Evolutionary conservation across 2,888 invertebrate genomes (phyloP), one percentile per base, ranked within the genome.

Genomic region (Meghimatium bilineatum): DNA sequence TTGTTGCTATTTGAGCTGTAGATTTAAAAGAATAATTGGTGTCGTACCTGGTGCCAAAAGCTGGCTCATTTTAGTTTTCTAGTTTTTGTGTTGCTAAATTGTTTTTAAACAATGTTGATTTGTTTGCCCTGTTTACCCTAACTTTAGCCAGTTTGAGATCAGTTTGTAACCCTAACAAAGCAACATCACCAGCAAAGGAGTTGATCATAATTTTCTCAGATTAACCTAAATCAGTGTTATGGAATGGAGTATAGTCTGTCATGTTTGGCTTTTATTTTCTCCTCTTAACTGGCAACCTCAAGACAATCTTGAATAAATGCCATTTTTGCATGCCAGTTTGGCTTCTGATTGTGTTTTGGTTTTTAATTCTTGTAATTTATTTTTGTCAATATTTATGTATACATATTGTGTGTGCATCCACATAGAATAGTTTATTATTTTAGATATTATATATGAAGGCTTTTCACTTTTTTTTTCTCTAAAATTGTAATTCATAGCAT

Each of bases 161-260:
- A 76, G 56, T 32, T 60, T 76, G 26, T 20, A 26, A 3, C 29
- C 72, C 44, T 77, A 77, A 77, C 77, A 60, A 72, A 26, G 32
- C 52, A 32, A 29, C 29, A 32, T 56, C 32, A 29, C 56, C 80
- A 80, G 80, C 80, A 80, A 80, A 80, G 72, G 80, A 80, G 80
- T 80, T 80, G 29, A 49, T 72, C 80, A 80, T 80, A 72, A 72
- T 56, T n/a, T 80, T 72, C 23, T 44, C 44, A 44, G 26, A 72
- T 72, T 49, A 10, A 44, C 49, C 29, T n/a, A 29, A 49, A n/a
- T 12, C 49, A 72, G 44, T 49, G 72, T 12, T 44, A 36, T 49
- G 72, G 72, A 26, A 49, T 72, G 72, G 20, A 23, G 34, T 67
- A 1, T 26, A 36, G 69, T 69, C 17, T 67, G 34, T 69, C 34